These are phyloP conservation scores for Hoplostethus mediterraneus DNA, from an alignment of 2,797 vertebrate species.

Conservation along the genomic window DNA sequence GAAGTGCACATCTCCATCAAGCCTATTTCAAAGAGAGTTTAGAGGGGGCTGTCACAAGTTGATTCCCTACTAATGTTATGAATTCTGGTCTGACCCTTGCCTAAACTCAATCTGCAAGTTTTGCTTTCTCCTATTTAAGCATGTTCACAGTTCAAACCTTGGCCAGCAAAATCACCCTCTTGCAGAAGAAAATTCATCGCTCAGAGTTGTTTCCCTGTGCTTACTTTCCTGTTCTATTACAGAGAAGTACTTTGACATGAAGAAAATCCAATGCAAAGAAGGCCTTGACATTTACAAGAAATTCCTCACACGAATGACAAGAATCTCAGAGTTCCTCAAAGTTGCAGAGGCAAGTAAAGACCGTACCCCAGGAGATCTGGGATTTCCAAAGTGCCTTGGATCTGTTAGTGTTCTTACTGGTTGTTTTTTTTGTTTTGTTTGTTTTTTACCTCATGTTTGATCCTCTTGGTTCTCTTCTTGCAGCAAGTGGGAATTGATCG, in stretches of 20 bases:
- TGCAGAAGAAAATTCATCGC: neutral
- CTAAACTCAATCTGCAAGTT: conserved; percentile 12
- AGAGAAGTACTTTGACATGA: conserved; percentile 99
- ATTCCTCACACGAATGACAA: conserved; percentile 96
- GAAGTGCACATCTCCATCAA: conserved; percentile 10
- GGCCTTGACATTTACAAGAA: conserved; percentile 98
- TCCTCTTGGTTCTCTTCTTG: conserved; percentile 58
- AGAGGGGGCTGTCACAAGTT: neutral
- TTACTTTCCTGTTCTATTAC: conserved; percentile 18
- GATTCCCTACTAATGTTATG: neutral
- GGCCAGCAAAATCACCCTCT: neutral
- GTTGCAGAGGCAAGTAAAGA: conserved; percentile 91
- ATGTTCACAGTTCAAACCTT: neutral
- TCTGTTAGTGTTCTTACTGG: neutral
- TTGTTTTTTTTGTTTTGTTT: neutral
- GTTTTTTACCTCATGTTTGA: neutral
- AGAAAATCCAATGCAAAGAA: conserved; percentile 97
- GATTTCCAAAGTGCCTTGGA: neutral
- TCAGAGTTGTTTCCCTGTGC: neutral
- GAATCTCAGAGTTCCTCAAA: conserved; percentile 97
- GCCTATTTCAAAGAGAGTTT: conserved; percentile 1
- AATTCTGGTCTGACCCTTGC: neutral
- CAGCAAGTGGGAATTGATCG: conserved; percentile 98
- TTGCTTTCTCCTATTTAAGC: conserved; percentile 1
- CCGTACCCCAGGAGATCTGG: neutral